Conservation (phyloP, 2,797 vertebrate genomes). For the Falco berigora region DNA sequence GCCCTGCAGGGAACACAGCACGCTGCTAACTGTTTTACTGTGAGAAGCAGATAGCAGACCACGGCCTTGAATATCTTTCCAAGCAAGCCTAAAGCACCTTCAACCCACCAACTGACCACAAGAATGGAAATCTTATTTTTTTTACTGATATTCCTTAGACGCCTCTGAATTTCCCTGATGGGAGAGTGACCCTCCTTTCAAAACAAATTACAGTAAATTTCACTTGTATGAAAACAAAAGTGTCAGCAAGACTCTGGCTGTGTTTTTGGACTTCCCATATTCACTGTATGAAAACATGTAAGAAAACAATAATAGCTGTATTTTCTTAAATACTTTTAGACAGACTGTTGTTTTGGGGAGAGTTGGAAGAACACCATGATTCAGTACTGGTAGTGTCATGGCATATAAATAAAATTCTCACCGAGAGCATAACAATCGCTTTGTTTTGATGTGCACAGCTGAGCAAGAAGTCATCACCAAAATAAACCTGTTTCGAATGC, state of each 20-base stretch:
- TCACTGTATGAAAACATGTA: neutral
- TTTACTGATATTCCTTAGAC: neutral
- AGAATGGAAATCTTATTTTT: neutral
- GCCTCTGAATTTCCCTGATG: neutral
- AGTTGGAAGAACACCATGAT: conserved; percentile 39
- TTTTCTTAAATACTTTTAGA: conserved; percentile 24
- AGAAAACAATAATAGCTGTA: conserved; percentile 28
- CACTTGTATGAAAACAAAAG: conserved; percentile 28
- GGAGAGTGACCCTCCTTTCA: neutral
- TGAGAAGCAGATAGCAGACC: neutral
- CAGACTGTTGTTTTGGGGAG: conserved; percentile 20
- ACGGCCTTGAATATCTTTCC: neutral
- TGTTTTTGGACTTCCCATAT: conserved; percentile 40
- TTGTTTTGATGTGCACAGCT: conserved; percentile 60
- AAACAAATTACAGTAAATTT: conserved; percentile 35
- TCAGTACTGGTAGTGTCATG: conserved; percentile 37
- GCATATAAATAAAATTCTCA: conserved; percentile 40
- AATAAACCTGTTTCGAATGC: conserved; percentile 42
- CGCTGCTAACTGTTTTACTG: neutral
- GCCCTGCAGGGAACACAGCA: neutral
- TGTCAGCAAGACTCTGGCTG: conserved; percentile 5
- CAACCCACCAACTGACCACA: neutral
- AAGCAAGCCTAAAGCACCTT: neutral
- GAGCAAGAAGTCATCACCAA: conserved; percentile 50
- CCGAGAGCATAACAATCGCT: conserved; percentile 45